Conservation (phyloP, 1,140 invertebrate genomes). For the Ceratosolen fusciceps region DNA sequence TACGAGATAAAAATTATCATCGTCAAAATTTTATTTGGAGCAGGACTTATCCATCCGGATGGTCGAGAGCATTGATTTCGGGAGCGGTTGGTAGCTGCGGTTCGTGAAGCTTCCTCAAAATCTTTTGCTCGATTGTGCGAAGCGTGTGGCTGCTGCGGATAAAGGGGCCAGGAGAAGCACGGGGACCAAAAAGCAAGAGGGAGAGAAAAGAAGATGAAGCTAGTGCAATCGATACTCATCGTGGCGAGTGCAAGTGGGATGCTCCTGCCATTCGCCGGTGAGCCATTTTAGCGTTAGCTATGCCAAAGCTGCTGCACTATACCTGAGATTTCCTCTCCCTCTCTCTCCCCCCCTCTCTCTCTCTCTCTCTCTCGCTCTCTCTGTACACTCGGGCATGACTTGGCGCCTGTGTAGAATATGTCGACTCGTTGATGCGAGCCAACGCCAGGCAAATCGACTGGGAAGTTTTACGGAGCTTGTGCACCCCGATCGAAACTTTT, state of each 20-base stretch:
- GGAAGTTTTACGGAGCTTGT: slow-evolving; percentile 15
- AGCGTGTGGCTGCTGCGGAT: background rate
- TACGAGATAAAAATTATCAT: background rate
- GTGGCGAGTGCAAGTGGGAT: slow-evolving; percentile 57
- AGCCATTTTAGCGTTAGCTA: slow-evolving; percentile 46
- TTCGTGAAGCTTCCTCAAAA: background rate
- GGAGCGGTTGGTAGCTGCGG: background rate
- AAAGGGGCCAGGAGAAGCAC: no score
- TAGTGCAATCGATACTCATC: slow-evolving; percentile 57
- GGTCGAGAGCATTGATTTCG: background rate
- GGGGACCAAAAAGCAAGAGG: background rate
- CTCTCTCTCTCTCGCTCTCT: no score
- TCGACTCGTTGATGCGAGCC: no score
- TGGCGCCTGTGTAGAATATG: background rate
- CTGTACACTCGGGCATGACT: background rate
- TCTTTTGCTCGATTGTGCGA: background rate
- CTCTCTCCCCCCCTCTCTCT: no score
- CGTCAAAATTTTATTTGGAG: background rate
- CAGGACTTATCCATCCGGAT: background rate
- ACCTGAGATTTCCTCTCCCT: background rate
- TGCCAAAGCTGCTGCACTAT: background rate
- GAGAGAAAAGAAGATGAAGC: slow-evolving; percentile 56
- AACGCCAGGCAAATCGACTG: background rate
- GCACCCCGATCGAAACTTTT: background rate
- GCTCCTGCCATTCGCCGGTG: slow-evolving; percentile 61